Conservation (phyloP, 2,888 invertebrate species). For the Limnephilus rhombicus region DNA sequence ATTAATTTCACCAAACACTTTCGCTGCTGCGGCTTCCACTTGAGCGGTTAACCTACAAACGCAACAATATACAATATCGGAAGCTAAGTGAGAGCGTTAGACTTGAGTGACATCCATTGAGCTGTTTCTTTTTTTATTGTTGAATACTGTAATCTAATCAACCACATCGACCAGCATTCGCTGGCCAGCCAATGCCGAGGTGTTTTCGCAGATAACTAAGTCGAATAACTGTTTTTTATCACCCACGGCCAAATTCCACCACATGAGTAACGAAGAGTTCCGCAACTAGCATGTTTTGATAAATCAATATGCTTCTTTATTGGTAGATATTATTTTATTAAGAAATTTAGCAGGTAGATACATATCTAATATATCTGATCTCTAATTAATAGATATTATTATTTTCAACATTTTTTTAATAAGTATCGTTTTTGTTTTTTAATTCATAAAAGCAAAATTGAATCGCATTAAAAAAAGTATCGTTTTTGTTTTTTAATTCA, state of each 20-base stretch:
- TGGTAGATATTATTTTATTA: background rate
- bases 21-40: constrained; percentile 14
- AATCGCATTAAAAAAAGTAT: too few species aligned
- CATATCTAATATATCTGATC: background rate
- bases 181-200: background rate
- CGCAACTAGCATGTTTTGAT: background rate
- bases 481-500: too few species aligned
- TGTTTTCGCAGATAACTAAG: background rate
- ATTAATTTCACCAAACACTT: background rate
- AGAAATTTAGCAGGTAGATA: background rate
- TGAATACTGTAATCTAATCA: background rate
- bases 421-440: too few species aligned
- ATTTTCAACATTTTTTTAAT: background rate
- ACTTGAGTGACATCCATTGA: background rate
- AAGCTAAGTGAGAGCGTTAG: background rate
- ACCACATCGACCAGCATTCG: background rate
- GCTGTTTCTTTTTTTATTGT: background rate
- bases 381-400: background rate
- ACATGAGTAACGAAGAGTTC: background rate
- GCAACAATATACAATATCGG: constrained; percentile 6
- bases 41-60: constrained; percentile 8
- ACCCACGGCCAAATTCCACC: background rate
- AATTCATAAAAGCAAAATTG: too few species aligned
- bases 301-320: background rate
- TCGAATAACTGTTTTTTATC: too few species aligned